A percentile compares a stretch with the other conserved stretches of the same genome.
Conservation (phyloP, 2,113 vertebrate species). For the Erpornis zantholeuca region DNA sequence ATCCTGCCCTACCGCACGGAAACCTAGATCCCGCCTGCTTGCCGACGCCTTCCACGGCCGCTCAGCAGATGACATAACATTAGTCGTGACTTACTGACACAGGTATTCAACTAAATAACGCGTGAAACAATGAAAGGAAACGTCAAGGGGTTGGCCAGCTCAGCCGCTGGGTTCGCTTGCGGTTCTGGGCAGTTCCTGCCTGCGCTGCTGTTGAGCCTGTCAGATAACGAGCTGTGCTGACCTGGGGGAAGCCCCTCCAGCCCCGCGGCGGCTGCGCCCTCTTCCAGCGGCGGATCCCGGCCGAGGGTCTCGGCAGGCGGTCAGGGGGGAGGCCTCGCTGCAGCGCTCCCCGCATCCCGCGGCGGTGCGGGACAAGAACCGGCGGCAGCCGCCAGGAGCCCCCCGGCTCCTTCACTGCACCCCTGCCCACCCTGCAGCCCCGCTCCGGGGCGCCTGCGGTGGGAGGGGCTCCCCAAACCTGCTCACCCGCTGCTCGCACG, state of each 20-base stretch:
- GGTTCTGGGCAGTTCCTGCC: background rate
- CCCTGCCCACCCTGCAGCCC: background rate
- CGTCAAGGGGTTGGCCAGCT: background rate
- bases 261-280: background rate
- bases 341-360: background rate
- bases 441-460: background rate
- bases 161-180: background rate
- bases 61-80: background rate
- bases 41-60: background rate
- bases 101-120: background rate
- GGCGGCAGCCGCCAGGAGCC: too few species aligned
- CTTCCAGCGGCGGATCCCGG: background rate
- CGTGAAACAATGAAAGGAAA: background rate
- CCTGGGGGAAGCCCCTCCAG: background rate
- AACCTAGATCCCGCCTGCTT: background rate
- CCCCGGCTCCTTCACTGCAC: fast-evolving
- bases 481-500: background rate
- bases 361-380: background rate
- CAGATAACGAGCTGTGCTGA: background rate
- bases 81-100: background rate
- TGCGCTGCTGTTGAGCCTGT: background rate
- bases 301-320: background rate
- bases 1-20: background rate
- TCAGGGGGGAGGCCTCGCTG: background rate
- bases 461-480: background rate